Evolutionary conservation across 2,113 vertebrate species (phyloP), one percentile per base, ranked within the genome.

Genomic region (Loxodonta africana): DNA sequence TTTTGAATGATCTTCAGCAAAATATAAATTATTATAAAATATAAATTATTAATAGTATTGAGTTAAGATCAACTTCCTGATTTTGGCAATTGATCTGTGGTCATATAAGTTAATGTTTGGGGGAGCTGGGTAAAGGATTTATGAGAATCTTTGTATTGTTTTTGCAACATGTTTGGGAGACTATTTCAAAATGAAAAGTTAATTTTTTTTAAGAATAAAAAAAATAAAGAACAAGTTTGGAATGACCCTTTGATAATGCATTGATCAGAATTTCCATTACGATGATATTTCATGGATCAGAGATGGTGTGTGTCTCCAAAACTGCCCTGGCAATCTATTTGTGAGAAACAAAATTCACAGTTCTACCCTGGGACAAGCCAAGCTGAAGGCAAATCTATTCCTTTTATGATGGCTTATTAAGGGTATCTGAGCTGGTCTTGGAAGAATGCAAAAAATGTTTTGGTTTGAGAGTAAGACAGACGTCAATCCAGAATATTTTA

Each of bases 401-500:
- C 83, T 96, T 96, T 94, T n/a, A 83, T 82, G 83, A 88, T 97
- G 37, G 30, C 26, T 97, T 83, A 63, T 92, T 91, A 97, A 96
- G 57, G 88, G 37, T 94, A 82, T 97, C 93, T 92, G 65, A 96
- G 51, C 62, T 80, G 37, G 81, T 65, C 87, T 96, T 96, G 77
- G 62, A 96, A 97, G 91, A 92, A 97, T 77, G 63, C 15, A 90
- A 97, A 95, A 90, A 73, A 96, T 87, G 84, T 88, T 97, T 95
- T 92, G 48, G 78, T 91, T 91, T 97, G 88, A 95, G 33, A 96
- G 48, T 81, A 96, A 97, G 97, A 97, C 37, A 95, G 71, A 97
- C 92, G 74, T 97, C 97, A 97, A 92, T 97, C 95, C 94, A 91
- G 95, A 87, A 95, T 91, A 91, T 37, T 95, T 94, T 95, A 7